A percentile compares a stretch with the other conserved stretches of the same genome.
phyloP scores from a whole-genome alignment of 1,140 invertebrate genomes.

The Brachionus plicatilis region DNA sequence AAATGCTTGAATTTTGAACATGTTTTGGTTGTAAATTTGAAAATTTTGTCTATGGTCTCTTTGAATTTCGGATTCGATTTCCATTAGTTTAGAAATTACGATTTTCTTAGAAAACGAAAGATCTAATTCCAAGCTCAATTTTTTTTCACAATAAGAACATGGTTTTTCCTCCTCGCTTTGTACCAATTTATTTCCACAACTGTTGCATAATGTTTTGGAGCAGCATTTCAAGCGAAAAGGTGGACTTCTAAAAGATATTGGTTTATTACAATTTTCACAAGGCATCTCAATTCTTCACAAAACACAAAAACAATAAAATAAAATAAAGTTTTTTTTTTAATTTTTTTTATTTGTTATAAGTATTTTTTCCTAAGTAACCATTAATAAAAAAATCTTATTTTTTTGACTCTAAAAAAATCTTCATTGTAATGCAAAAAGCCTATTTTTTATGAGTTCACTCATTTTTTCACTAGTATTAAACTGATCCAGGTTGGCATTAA shows the following conservation, averaged over 20 bases:
- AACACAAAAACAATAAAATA: background rate
- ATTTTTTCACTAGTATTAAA: background rate
- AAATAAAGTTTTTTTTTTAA: background rate
- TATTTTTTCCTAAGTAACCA: background rate
- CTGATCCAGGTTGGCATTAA: conserved; percentile 23
- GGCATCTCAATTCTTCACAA: too few relatives aligned
- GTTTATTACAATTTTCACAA: background rate
- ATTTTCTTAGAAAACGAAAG: too few relatives aligned
- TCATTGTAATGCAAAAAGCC: background rate
- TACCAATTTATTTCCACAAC: background rate
- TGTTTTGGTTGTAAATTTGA: too few relatives aligned
- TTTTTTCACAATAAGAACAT: too few relatives aligned
- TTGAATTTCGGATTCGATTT: too few relatives aligned
- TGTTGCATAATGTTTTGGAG: background rate
- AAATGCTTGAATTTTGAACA: too few relatives aligned
- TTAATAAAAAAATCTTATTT: background rate
- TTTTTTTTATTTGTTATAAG: background rate
- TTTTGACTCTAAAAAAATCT: background rate
- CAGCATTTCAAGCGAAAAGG: background rate
- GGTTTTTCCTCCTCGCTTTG: too few relatives aligned
- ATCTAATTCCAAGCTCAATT: too few relatives aligned
- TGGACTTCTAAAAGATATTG: background rate
- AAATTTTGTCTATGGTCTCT: too few relatives aligned
- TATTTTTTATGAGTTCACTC: background rate
- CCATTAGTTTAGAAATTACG: too few relatives aligned